Base-by-base conservation (phyloP, 2,113 vertebrate species). In the Python bivittatus region DNA sequence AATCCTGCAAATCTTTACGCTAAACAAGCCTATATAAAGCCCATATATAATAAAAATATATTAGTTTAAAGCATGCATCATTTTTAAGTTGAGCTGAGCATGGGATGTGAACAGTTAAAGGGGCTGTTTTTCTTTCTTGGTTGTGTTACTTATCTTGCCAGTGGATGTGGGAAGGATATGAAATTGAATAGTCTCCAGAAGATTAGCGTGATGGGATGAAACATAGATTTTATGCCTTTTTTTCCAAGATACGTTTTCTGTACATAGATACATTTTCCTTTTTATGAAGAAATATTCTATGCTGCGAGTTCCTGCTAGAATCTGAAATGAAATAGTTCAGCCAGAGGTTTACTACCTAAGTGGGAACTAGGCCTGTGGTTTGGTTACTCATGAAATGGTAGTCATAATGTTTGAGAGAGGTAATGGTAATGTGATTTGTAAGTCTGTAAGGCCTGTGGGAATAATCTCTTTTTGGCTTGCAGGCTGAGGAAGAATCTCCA, bases 351-450 rank as follows among this genome's bases (percentile, higher is more conserved):
- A 27, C 23, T 38, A 29, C 25, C 48, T 72, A 33, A 87, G 4
- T 91, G 33, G 48, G 60, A 91, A 72, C n/a, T 72, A 52, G 44
- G 57, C 42, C 44, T 64, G 20, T 86, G 11, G 23, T 95, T 96
- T 94, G 52, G 27, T 92, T 94, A 68, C 52, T 95, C 15, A 86
- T 96, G 95, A 96, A 95, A 94, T 94, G 95, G 94, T 94, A 94
- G 92, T 91, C 57, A 95, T 94, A 92, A 91, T 53, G 38, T 88
- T 95, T 90, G 93, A 92, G 93, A 96, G 88, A 93, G 54, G 22
- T 88, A 44, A 93, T 88, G 79, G 86, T 92, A 0, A 94, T 86
- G 96, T 91, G 54, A 90, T 23, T 90, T 79, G 25, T 86, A 85
- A 90, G 13, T 13, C 27, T 85, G 9, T 11, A 91, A 52, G 0